phyloP scores from a whole-genome alignment of 2,113 vertebrate genomes.

The Emydura subglobosa region DNA sequence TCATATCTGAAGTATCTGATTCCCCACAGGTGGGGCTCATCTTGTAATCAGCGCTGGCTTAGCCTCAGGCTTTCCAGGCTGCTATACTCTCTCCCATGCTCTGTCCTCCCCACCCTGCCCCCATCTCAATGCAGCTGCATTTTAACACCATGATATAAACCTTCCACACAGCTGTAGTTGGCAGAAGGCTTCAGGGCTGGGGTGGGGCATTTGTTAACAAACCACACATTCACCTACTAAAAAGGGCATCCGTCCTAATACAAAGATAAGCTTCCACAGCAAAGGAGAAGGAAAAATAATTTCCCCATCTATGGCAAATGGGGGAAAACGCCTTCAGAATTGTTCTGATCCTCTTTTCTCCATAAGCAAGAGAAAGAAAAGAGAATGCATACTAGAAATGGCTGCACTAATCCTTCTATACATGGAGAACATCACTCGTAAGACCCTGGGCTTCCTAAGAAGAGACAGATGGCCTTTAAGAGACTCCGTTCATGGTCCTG shows the following conservation, averaged over 20 bases:
- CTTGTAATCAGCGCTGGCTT: not conserved
- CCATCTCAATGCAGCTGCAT: not conserved
- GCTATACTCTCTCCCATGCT: not conserved
- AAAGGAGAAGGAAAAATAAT: not conserved
- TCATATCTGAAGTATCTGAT: not conserved
- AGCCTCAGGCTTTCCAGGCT: not conserved
- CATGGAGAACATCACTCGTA: not conserved
- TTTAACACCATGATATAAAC: not conserved
- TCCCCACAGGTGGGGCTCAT: not conserved
- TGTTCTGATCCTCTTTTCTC: not conserved
- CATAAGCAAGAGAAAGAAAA: not conserved
- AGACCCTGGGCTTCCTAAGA: conserved; percentile 4
- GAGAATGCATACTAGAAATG: not conserved
- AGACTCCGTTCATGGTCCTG: not conserved
- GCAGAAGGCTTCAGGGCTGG: not conserved
- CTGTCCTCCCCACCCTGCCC: not conserved
- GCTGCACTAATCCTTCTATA: not conserved
- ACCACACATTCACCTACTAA: fast-evolving
- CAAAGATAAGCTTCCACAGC: not conserved
- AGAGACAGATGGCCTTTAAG: not conserved
- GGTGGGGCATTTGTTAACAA: not conserved
- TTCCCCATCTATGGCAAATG: not conserved
- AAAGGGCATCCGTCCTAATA: fast-evolving
- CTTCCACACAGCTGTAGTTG: not conserved
- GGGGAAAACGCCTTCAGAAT: not conserved